Conservation (phyloP, 1,140 invertebrate genomes). For the Dreissena polymorpha region DNA sequence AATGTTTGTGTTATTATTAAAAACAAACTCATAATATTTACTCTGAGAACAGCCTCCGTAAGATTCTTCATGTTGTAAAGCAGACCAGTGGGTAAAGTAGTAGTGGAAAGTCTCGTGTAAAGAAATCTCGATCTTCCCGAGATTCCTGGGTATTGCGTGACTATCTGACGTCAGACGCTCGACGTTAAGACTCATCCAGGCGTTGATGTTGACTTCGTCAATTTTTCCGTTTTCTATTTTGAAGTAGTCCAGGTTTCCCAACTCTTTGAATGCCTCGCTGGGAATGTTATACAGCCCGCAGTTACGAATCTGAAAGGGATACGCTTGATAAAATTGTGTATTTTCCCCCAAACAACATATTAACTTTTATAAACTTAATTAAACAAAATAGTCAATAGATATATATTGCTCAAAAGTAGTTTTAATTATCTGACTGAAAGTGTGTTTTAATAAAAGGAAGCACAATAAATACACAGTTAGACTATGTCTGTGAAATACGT, state of each 20-base stretch:
- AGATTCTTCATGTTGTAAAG: slow-evolving; percentile 42
- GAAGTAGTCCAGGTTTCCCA: slow-evolving; percentile 22
- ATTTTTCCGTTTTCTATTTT: not conserved
- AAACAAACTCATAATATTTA: not conserved
- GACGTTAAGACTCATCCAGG: slow-evolving; percentile 2
- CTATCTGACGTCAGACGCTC: slow-evolving; percentile 9
- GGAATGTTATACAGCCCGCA: not conserved
- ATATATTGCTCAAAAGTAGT: too few species aligned
- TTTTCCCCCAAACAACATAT: too few species aligned
- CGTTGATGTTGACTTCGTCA: not conserved
- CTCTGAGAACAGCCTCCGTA: not conserved
- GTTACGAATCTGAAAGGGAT: slow-evolving; percentile 7
- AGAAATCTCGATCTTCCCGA: not conserved
- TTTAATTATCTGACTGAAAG: too few species aligned
- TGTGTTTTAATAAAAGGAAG: too few species aligned
- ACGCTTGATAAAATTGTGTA: not conserved
- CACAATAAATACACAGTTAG: too few species aligned
- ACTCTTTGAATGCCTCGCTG: not conserved
- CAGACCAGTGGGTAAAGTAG: not conserved
- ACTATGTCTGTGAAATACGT: too few species aligned
- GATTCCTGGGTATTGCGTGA: slow-evolving; percentile 12
- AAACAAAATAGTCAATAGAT: too few species aligned
- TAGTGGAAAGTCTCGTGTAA: not conserved
- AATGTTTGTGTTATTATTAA: too few species aligned
- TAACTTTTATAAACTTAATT: too few species aligned